These are phyloP conservation scores for Orthosia gracilis DNA, from an alignment of 2,888 invertebrate species.

Conservation along the genomic window DNA sequence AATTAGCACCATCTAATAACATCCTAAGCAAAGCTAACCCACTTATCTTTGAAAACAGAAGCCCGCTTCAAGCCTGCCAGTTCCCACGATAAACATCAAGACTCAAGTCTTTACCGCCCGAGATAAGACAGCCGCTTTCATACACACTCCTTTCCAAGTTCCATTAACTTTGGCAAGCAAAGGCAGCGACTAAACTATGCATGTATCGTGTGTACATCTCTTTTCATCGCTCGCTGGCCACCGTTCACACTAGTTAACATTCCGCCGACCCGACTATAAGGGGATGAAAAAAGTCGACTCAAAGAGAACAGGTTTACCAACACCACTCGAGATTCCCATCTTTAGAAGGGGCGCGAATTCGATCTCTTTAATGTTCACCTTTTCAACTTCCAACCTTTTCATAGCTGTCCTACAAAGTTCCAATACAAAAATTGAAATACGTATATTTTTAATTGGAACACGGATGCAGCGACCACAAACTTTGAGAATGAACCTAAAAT, in stretches of 20 bases:
- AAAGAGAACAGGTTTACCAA: slow-evolving; percentile 78
- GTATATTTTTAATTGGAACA: slow-evolving; percentile 66
- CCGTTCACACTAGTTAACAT: slow-evolving; percentile 81
- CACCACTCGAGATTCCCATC: slow-evolving; percentile 79
- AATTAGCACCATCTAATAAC: slow-evolving; percentile 32
- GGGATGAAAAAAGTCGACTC: slow-evolving; percentile 80
- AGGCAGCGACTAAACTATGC: slow-evolving; percentile 84
- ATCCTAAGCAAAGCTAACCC: slow-evolving; percentile 58
- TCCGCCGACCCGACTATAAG: slow-evolving; percentile 74
- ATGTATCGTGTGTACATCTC: slow-evolving; percentile 89
- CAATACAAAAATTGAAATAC: slow-evolving; percentile 56
- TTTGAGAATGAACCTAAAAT: slow-evolving; percentile 75
- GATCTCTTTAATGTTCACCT: slow-evolving; percentile 77
- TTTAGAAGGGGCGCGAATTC: slow-evolving; percentile 81
- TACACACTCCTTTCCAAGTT: slow-evolving; percentile 77
- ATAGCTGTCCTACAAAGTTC: slow-evolving; percentile 51
- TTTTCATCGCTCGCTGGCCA: slow-evolving; percentile 83
- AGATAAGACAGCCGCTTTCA: slow-evolving; percentile 85
- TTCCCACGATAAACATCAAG: slow-evolving; percentile 72
- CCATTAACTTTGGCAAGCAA: slow-evolving; percentile 89
- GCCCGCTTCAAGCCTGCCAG: slow-evolving; percentile 52
- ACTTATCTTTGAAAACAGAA: slow-evolving; percentile 69
- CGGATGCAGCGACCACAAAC: slow-evolving; percentile 57
- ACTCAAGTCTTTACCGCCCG: slow-evolving; percentile 77
- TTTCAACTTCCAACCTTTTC: slow-evolving; percentile 62